Evolutionary conservation across 2,797 vertebrate genomes (phyloP), one percentile per base, ranked within the genome.

Genomic region (Dermochelys coriacea): DNA sequence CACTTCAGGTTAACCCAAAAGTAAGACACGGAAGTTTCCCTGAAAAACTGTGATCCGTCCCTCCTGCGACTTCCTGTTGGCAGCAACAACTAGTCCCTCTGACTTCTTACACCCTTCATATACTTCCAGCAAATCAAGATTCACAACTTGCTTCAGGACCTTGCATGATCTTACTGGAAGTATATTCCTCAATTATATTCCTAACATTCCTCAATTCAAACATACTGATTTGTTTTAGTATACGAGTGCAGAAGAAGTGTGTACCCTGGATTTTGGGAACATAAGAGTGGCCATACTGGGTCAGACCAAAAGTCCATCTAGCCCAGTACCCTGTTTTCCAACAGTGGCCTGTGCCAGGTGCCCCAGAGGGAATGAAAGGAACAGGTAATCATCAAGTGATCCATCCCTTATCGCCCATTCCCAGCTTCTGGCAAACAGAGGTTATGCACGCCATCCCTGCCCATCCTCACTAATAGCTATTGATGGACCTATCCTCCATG

Each of bases 11-110:
- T 49, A 6, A 27, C 21, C 50, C 7, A 50, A 87, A 75, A 29
- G 27, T 50, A 77, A 45, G 81, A 78, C 84, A 41, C 23, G 49
- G 34, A 61, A 77, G 41, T 55, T 89, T 92, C 80, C 85, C 51
- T 19, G 4, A 85, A 31, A 78, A 94, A n/a, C 34, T 9, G 79
- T 55, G 68, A 50, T 84, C 89, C 89, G 2, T 29, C 37, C 8
- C 0, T 5, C 4, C 47, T 4, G 25, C 0, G 29, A 92, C 50
- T 15, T 21, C 50, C 9, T 64, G 82, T 78, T 34, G 61, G 8
- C 55, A 86, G 64, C 71, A 84, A 34, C 3, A 23, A 85, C 54
- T 57, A 21, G 15, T 55, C 25, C 75, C 81, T 23, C 85, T 71
- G 52, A 59, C 45, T 50, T 31, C 54, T 55, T 27, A 51, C 34